Percentiles rank a stretch among this genome's conserved stretches.
Evolutionary conservation across 2,113 vertebrate genomes (phyloP).

Genomic region (Stigmatopora nigra): DNA sequence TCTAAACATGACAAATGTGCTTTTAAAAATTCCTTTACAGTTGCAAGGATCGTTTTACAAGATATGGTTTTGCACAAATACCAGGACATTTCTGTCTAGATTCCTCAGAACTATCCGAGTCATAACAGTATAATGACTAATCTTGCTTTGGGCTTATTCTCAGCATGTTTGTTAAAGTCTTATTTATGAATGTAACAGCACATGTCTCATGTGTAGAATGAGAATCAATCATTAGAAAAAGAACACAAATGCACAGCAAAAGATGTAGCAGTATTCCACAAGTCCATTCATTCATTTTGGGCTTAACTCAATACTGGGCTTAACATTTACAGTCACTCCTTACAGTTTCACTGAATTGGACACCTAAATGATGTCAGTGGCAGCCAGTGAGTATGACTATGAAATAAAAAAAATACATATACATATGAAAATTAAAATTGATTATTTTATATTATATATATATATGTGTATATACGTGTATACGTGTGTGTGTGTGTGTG

Average conservation of each 20-base stretch:
- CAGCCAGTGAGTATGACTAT: too few relatives aligned
- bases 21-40: neutral
- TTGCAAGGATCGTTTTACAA: neutral
- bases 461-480: too few relatives aligned
- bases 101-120: neutral
- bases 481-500: too few relatives aligned
- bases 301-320: neutral
- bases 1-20: neutral
- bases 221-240: constrained; percentile 18
- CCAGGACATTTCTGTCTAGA: too few relatives aligned
- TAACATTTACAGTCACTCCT: too few relatives aligned
- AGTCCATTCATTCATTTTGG: neutral
- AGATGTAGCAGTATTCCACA: constrained; percentile 30
- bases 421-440: too few relatives aligned
- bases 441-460: too few relatives aligned
- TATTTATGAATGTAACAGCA: neutral
- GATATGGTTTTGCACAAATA: too few relatives aligned
- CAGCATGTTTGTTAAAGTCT: neutral
- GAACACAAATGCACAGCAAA: constrained; percentile 38
- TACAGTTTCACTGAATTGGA: too few relatives aligned
- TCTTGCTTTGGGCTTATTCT: neutral
- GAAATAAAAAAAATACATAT: too few relatives aligned
- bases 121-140: neutral
- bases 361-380: too few relatives aligned
- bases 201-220: neutral